A percentile compares a stretch with the other conserved stretches of the same genome.
phyloP scores from a whole-genome alignment of 2,113 vertebrate genomes.

The Phaethon lepturus region DNA sequence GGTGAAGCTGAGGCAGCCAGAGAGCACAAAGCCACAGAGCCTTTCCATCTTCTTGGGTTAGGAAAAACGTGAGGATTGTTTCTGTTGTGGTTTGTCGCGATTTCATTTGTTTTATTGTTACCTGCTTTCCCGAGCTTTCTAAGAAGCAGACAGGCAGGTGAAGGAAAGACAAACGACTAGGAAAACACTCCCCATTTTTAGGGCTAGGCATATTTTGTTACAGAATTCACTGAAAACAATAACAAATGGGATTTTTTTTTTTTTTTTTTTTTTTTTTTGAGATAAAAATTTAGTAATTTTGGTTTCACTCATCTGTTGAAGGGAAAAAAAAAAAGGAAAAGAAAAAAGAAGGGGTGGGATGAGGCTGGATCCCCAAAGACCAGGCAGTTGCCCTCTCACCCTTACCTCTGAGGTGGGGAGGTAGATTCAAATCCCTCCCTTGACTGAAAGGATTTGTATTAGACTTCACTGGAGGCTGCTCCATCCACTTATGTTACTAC shows the following conservation, averaged over 20 bases:
- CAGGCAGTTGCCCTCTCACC: neutral
- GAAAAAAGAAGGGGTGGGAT: accelerated
- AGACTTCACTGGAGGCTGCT: neutral
- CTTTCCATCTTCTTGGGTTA: neutral
- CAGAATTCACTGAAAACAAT: neutral
- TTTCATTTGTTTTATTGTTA: neutral
- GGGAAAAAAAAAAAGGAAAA: neutral
- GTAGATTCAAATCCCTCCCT: neutral
- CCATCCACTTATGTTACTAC: neutral
- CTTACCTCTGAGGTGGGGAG: neutral
- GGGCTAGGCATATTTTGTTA: neutral
- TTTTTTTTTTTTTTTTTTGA: too few species aligned
- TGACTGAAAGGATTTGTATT: neutral
- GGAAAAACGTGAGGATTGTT: neutral
- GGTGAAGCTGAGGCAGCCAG: neutral
- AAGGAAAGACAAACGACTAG: neutral
- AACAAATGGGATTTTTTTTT: neutral
- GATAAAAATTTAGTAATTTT: neutral
- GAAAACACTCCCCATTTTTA: neutral
- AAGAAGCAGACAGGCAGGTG: neutral
- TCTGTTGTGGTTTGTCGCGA: neutral
- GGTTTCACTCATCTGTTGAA: neutral
- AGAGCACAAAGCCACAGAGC: neutral
- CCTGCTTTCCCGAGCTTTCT: neutral
- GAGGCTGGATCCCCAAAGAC: neutral